Conservation (phyloP, 2,797 vertebrate genomes). For the Leucoraja ocellata region DNA sequence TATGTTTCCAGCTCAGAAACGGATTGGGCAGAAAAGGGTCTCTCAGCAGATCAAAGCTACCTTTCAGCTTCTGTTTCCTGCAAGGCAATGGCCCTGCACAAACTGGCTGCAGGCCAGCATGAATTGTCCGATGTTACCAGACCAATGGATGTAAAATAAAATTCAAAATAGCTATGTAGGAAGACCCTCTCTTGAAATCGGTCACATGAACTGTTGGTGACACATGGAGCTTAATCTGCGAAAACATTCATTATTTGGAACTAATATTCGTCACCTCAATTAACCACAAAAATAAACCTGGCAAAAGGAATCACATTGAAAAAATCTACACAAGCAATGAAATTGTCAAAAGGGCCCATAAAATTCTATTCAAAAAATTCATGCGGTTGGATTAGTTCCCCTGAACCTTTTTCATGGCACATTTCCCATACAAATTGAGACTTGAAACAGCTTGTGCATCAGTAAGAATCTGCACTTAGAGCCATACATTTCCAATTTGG, state of each 20-base stretch:
- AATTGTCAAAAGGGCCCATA: not conserved
- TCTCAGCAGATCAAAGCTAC: not conserved
- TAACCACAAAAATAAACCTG: not conserved
- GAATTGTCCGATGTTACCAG: not conserved
- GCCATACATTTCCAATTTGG: not conserved
- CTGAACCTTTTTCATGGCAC: not conserved
- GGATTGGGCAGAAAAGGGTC: not conserved
- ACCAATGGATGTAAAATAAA: not conserved
- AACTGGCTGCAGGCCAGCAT: not conserved
- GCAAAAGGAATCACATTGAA: not conserved
- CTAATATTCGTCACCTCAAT: not conserved
- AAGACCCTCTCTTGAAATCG: not conserved
- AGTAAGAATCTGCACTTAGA: not conserved
- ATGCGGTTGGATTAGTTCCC: not conserved
- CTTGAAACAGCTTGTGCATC: constrained; percentile 7
- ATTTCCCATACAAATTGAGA: not conserved
- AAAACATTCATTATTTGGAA: not conserved
- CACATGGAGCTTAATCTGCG: not conserved
- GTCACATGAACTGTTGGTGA: not conserved
- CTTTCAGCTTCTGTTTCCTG: not conserved
- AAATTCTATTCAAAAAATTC: not conserved
- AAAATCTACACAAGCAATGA: not conserved
- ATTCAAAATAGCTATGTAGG: not conserved
- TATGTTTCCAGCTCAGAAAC: not conserved
- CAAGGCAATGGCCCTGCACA: not conserved